Evolutionary conservation across 2,113 vertebrate genomes (phyloP).

Genomic region (Clarias gariepinus): DNA sequence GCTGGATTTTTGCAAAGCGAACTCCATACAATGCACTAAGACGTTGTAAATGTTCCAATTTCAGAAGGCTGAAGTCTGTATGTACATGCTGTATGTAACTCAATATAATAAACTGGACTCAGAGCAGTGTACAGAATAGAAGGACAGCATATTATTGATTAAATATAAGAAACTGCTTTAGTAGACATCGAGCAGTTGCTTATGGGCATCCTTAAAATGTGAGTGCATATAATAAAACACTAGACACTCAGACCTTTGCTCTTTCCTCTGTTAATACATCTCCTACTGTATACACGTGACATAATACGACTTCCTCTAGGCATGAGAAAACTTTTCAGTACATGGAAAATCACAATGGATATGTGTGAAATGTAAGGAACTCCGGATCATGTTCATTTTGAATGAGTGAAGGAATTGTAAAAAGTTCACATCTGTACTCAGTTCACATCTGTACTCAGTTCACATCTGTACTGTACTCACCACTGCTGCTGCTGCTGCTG

Average conservation of each 20-base stretch:
- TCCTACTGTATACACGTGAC: not conserved
- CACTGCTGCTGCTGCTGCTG: too few species aligned
- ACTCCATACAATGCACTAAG: not conserved
- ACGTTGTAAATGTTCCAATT: not conserved
- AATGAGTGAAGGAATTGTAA: not conserved
- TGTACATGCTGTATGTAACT: not conserved
- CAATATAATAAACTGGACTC: not conserved
- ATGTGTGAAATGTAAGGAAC: not conserved
- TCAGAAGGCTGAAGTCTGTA: not conserved
- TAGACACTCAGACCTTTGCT: not conserved
- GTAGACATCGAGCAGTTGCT: not conserved
- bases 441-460: too few species aligned
- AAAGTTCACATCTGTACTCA: not conserved
- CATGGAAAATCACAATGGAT: not conserved
- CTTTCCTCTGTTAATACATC: not conserved
- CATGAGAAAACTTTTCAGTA: not conserved
- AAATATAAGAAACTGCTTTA: not conserved
- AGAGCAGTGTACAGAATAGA: not conserved
- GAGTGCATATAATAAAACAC: not conserved
- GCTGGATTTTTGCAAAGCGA: too few species aligned
- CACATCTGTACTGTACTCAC: constrained; percentile 58
- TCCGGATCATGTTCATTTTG: not conserved
- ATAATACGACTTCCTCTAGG: not conserved
- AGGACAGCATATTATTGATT: not conserved
- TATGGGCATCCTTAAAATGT: not conserved